Evolutionary conservation across 1,140 invertebrate species (phyloP), one percentile per base, ranked within the genome.

Genomic region (Zeugodacus cucurbitae): DNA sequence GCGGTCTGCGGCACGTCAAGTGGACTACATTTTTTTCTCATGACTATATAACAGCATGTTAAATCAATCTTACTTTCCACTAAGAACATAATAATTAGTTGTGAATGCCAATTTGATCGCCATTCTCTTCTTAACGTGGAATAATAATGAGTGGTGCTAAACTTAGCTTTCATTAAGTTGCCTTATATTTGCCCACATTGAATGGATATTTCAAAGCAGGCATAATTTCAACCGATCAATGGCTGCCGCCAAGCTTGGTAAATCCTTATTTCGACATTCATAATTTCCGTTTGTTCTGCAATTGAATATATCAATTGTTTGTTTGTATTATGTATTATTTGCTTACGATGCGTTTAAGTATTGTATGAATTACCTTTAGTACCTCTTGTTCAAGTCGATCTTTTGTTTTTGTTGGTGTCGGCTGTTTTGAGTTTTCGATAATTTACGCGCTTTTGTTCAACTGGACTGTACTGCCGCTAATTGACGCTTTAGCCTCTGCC

Each of bases 301-400:
- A 78, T 37, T 78, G 70, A 78, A 41, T 82, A 74, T 74, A 62
- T 32, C 22, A 37, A 41, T 7, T 26, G 41, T 29, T 70, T 34
- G n/a, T 82, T 20, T 82, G 22, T 48, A 29, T 54, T 14, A 44
- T 48, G 8, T 70, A 29, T 48, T 48, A 41, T 82, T 54, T 82
- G 41, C 10, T 37, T n/a, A 8, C n/a, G 4, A 48, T 70, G 26
- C 26, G 64, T 48, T 48, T 37, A 26, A 26, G 20, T 82, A 82
- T 82, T 82, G 22, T 82, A 54, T 82, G 37, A 48, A 48, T 82
- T 26, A 82, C 74, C 37, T 48, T 82, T 82, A 82, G 48, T 54
- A 4, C 41, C 41, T 82, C 48, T 82, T 82, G 74, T 82, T 82
- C 29, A 48, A 48, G 20, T 34, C 41, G 2, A 62, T 26, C 41